phyloP scores from a whole-genome alignment of 1,140 invertebrate genomes.

The Oreohelix idahoensis region DNA sequence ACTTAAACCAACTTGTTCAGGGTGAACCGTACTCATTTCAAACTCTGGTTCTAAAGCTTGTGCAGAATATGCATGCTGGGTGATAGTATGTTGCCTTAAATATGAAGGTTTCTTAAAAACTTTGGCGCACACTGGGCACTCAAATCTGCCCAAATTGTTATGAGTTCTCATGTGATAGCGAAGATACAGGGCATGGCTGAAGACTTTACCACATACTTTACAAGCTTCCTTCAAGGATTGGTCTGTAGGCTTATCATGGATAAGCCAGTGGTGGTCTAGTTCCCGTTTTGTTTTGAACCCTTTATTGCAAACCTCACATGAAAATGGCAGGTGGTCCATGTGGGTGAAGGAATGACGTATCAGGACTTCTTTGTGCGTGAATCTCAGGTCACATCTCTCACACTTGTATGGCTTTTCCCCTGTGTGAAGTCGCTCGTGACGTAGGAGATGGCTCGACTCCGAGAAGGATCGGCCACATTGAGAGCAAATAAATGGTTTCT shows the following conservation, averaged over 20 bases:
- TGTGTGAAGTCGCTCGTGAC: not conserved
- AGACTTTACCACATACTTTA: not conserved
- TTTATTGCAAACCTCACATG: not conserved
- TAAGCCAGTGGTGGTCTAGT: not conserved
- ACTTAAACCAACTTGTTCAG: not conserved
- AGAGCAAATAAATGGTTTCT: slow-evolving; percentile 6
- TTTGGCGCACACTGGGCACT: not conserved
- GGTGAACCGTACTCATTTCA: not conserved
- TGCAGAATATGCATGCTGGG: not conserved
- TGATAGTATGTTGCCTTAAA: not conserved
- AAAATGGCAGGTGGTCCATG: not conserved
- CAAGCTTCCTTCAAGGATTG: not conserved
- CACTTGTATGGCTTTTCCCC: slow-evolving; percentile 18
- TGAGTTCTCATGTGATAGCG: not conserved
- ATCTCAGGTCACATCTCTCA: not conserved
- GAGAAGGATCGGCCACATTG: slow-evolving; percentile 6
- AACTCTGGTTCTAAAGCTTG: not conserved
- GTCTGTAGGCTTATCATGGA: not conserved
- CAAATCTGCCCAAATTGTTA: not conserved
- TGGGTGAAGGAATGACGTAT: not conserved
- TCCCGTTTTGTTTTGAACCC: slow-evolving; percentile 1
- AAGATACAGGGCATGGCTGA: not conserved
- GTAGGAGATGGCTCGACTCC: not conserved
- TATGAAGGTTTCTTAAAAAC: not conserved
- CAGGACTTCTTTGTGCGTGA: not conserved